Conservation (phyloP, 2,113 vertebrate species). For the Ageneiosus marmoratus region DNA sequence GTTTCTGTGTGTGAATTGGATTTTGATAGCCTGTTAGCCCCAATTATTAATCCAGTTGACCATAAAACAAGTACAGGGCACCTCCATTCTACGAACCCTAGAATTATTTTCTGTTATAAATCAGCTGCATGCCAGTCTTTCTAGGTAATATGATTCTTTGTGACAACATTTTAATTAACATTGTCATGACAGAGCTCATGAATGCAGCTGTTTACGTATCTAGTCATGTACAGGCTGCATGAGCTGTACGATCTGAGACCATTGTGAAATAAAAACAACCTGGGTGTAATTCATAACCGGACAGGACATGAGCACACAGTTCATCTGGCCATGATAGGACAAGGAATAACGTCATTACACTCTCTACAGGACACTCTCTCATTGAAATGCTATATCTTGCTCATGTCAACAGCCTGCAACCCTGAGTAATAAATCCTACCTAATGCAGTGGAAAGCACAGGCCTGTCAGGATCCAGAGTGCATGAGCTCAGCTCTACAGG, state of each 20-base stretch:
- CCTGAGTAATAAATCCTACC: conserved; percentile 69
- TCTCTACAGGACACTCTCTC: conserved; percentile 69
- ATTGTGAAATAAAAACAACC: conserved; percentile 50
- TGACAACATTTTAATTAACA: conserved; percentile 53
- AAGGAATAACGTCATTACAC: conserved; percentile 71
- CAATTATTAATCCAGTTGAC: conserved; percentile 66
- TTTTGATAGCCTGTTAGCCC: conserved; percentile 60
- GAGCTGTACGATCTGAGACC: conserved; percentile 13
- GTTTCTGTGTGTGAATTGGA: conserved; percentile 57
- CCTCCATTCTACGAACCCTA: not conserved
- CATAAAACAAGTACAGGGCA: conserved; percentile 35
- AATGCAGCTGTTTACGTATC: conserved; percentile 8
- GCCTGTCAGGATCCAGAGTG: conserved; percentile 51
- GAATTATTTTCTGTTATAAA: conserved; percentile 45
- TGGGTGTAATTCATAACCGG: conserved; percentile 46
- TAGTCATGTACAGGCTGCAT: not conserved
- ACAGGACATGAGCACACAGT: conserved; percentile 56
- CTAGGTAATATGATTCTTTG: conserved; percentile 38
- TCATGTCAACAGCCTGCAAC: conserved; percentile 70
- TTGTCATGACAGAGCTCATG: conserved; percentile 12
- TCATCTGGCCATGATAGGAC: conserved; percentile 68
- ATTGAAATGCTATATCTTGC: conserved; percentile 67
- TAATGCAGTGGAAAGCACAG: conserved; percentile 59
- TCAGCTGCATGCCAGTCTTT: conserved; percentile 37
- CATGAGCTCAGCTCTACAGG: conserved; percentile 27